phyloP scores from a whole-genome alignment of 2,888 invertebrate species.

The Tenodera sinensis region DNA sequence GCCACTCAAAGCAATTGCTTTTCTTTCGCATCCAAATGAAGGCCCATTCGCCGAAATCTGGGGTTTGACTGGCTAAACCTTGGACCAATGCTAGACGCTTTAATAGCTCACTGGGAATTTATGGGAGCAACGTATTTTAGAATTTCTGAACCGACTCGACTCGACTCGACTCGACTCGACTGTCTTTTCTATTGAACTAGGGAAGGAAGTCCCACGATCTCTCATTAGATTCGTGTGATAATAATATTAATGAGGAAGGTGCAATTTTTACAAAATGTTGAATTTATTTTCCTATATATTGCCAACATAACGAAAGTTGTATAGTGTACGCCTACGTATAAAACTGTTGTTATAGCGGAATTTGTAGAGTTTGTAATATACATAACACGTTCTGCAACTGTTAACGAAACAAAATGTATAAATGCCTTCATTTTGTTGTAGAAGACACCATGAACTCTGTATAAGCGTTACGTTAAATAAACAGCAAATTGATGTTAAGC shows the following conservation, averaged over 20 bases:
- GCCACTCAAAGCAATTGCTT: too few relatives aligned
- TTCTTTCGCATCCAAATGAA: not conserved
- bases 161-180: not conserved
- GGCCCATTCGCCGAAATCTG: not conserved
- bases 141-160: not conserved
- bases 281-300: slow-evolving; percentile 24
- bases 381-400: not conserved
- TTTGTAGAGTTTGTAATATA: slow-evolving; percentile 23
- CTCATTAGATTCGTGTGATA: not conserved
- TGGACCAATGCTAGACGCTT: not conserved
- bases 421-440: slow-evolving; percentile 23
- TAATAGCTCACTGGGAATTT: not conserved
- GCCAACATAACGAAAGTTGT: slow-evolving; percentile 1
- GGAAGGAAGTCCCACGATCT: not conserved
- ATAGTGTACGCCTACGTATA: slow-evolving; percentile 8
- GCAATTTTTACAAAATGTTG: slow-evolving; percentile 16
- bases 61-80: not conserved
- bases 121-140: not conserved
- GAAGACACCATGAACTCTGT: slow-evolving; percentile 19
- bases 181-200: not conserved
- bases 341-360: slow-evolving; percentile 17
- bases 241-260: slow-evolving; percentile 1
- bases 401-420: slow-evolving; percentile 8
- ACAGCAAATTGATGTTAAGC: slow-evolving; percentile 11
- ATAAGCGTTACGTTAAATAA: slow-evolving; percentile 19